phyloP scores from a whole-genome alignment of 2,888 invertebrate genomes.

The Meghimatium bilineatum region DNA sequence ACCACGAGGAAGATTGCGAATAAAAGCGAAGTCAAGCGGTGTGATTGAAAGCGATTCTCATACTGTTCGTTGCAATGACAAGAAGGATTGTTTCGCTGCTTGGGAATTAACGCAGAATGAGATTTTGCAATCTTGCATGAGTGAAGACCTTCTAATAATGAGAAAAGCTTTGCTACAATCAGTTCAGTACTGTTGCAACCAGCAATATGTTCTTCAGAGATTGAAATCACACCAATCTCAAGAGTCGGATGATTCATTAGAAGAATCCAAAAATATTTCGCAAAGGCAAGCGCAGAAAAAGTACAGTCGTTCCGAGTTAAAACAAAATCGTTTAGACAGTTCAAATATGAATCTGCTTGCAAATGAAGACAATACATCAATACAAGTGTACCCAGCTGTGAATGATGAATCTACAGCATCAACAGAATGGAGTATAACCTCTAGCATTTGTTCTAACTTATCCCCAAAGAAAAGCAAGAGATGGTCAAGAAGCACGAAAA shows the following conservation, averaged over 20 bases:
- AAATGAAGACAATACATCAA: neutral
- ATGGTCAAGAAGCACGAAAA: neutral
- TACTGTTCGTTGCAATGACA: too few relatives aligned
- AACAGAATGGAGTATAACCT: neutral
- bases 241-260: neutral
- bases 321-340: neutral
- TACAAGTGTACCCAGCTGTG: neutral
- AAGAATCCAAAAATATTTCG: neutral
- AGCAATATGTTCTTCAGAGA: too few relatives aligned
- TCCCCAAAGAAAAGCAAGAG: neutral
- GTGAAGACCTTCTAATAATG: constrained; percentile 3
- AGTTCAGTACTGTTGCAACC: neutral
- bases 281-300: neutral
- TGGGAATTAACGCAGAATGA: constrained; percentile 11
- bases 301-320: neutral
- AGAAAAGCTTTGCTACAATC: neutral
- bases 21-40: neutral
- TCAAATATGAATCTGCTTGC: too few relatives aligned
- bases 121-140: neutral
- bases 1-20: neutral
- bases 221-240: neutral
- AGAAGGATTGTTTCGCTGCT: neutral
- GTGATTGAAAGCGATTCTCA: too few relatives aligned
- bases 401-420: neutral
- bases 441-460: neutral